Conservation (phyloP, 2,888 invertebrate species). For the Leptinotarsa haldemani region DNA sequence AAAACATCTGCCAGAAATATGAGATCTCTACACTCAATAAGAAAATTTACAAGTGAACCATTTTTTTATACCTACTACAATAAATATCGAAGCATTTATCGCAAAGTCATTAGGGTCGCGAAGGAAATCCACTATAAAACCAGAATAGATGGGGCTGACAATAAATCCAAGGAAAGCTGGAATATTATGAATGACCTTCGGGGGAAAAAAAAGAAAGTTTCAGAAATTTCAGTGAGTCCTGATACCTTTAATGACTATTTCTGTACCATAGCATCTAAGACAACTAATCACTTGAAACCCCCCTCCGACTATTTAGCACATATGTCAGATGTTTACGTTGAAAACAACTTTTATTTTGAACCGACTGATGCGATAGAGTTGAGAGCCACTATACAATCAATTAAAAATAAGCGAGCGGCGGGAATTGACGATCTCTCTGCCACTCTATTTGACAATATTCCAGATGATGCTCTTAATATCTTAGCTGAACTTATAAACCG, state of each 20-base stretch:
- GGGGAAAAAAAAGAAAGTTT: neutral
- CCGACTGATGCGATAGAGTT: neutral
- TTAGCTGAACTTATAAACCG: neutral
- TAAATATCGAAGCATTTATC: neutral
- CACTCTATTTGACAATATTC: neutral
- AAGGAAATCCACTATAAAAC: neutral
- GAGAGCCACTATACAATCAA: neutral
- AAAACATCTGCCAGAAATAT: constrained; percentile 2
- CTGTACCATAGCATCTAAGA: neutral
- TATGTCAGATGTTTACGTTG: neutral
- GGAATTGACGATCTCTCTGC: neutral
- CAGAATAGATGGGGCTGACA: neutral
- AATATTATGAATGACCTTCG: constrained; percentile 12
- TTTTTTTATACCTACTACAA: neutral
- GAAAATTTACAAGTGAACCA: constrained; percentile 6
- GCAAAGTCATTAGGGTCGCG: neutral
- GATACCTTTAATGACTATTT: neutral
- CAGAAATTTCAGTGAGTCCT: neutral
- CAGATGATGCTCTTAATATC: neutral
- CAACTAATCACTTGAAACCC: neutral
- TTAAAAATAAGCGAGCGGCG: neutral
- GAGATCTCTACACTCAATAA: neutral
- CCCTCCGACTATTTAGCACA: neutral
- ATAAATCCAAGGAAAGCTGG: constrained; percentile 3
- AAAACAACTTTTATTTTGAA: neutral